Evolutionary conservation across 2,888 invertebrate genomes (phyloP).

Genomic region (Stenolophus ochropezus): DNA sequence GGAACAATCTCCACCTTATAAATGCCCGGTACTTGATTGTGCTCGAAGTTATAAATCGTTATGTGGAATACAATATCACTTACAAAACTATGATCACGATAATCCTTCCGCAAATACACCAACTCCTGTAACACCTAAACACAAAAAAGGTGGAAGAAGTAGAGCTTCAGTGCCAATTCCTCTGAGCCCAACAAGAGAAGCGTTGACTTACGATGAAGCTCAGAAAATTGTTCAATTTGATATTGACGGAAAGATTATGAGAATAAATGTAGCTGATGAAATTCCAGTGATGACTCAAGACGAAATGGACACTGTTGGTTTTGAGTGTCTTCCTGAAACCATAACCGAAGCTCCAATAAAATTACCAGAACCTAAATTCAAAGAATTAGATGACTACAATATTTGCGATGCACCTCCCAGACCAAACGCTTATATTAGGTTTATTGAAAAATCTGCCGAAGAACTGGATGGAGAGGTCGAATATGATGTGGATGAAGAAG

Average conservation of each 20-base stretch:
- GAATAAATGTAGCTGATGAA: conserved; percentile 77
- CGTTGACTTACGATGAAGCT: conserved; percentile 87
- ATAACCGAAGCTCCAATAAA: conserved; percentile 72
- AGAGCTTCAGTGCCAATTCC: conserved; percentile 68
- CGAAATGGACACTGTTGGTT: conserved; percentile 69
- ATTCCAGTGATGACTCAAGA: conserved; percentile 82
- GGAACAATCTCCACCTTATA: conserved; percentile 88
- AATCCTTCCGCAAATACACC: conserved; percentile 82
- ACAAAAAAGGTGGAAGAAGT: conserved; percentile 76
- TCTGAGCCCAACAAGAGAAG: conserved; percentile 78
- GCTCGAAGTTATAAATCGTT: conserved; percentile 91
- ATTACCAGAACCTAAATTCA: conserved; percentile 82
- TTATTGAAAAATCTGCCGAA: conserved; percentile 95
- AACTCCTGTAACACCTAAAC: conserved; percentile 75
- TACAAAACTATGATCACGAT: conserved; percentile 90
- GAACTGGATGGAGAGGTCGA: conserved; percentile 94
- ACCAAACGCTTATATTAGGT: conserved; percentile 92
- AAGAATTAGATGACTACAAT: conserved; percentile 84
- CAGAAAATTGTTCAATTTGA: conserved; percentile 92
- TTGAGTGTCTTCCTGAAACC: conserved; percentile 50
- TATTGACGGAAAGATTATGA: conserved; percentile 79
- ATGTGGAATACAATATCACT: conserved; percentile 89
- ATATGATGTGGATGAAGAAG: conserved; percentile 99
- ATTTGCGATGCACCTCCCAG: conserved; percentile 89
- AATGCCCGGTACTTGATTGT: conserved; percentile 90